Base-by-base conservation (phyloP, 2,888 invertebrate genomes). In the Galerucella nymphaeae region DNA sequence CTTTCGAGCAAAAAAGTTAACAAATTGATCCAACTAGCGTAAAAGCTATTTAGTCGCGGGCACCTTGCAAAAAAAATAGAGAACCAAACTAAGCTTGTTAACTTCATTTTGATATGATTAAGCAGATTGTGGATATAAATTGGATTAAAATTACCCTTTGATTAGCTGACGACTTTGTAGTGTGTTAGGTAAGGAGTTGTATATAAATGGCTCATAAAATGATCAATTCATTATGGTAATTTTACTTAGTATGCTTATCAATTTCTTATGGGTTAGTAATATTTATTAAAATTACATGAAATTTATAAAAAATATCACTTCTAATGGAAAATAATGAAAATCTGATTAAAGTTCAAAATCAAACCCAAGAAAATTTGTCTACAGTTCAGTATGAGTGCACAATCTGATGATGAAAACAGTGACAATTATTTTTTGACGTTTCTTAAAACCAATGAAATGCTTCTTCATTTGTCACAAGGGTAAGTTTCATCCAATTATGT, bases 31-130 rank as follows among this genome's bases (percentile, higher is more conserved):
- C 61, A 42, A 62, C 61, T 16, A 62, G 61, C 61, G 42, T 62
- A 41, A 42, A 62, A 62, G 42, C 41, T 59, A 58, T 71, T 68
- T 55, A 55, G 66, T 42, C 41, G 30, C 30, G 63, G 53, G 72
- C 76, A 76, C 76, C 76, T 76, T 76, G 75, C 76, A 70, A 68
- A 75, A 74, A 30, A 38, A 71, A 75, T 76, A 71, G 75, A 53
- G 55, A 57, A 67, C 53, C 66, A 71, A 75, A 76, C 67, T 73
- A 76, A 58, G 58, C 69, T 69, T 48, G 69, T 69, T 69, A 69
- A 69, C 62, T 23, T 61, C 30, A 20, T 63, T 69, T 62, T 62
- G 53, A 62, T 69, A 62, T 62, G 62, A 62, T 42, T 16, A 23
- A 42, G 13, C 61, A 62, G 61, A 62, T 62, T 62, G 42, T 62